Evolutionary conservation across 2,797 vertebrate species (phyloP).

Genomic region (Setipinna tenuifilis): DNA sequence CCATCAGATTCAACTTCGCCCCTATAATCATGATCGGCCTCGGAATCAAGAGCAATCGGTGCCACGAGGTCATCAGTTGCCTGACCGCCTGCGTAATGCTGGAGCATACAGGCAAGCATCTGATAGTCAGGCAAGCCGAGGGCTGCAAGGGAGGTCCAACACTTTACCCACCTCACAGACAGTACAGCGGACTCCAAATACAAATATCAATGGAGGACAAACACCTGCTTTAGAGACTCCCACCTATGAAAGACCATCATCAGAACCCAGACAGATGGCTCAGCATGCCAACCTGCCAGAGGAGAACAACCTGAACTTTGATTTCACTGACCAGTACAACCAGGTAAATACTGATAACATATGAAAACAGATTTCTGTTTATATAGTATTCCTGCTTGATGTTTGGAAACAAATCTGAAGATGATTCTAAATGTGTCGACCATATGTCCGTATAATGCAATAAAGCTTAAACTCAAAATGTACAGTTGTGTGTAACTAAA

Average conservation of each 20-base stretch:
- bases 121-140: neutral
- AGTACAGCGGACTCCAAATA: slow-evolving; percentile 48
- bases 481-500: too few relatives aligned
- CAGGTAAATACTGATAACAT: slow-evolving; percentile 71
- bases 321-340: slow-evolving; percentile 58
- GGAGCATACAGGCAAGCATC: slow-evolving; percentile 61
- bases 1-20: slow-evolving; percentile 52
- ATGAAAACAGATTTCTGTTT: too few relatives aligned
- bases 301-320: slow-evolving; percentile 70
- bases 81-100: slow-evolving; percentile 64
- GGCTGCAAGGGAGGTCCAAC: slow-evolving; percentile 43
- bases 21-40: slow-evolving; percentile 67
- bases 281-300: slow-evolving; percentile 57
- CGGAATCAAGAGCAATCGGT: slow-evolving; percentile 46
- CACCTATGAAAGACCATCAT: slow-evolving; percentile 43
- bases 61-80: slow-evolving; percentile 71
- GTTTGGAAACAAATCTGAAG: too few relatives aligned
- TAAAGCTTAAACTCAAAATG: too few relatives aligned
- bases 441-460: too few relatives aligned
- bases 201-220: neutral
- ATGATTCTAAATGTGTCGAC: too few relatives aligned
- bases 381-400: too few relatives aligned
- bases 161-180: slow-evolving; percentile 42
- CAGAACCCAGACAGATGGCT: slow-evolving; percentile 40
- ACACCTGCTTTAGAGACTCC: slow-evolving; percentile 21